Conservation (phyloP, 2,113 vertebrate genomes). For the Panthera leo region DNA sequence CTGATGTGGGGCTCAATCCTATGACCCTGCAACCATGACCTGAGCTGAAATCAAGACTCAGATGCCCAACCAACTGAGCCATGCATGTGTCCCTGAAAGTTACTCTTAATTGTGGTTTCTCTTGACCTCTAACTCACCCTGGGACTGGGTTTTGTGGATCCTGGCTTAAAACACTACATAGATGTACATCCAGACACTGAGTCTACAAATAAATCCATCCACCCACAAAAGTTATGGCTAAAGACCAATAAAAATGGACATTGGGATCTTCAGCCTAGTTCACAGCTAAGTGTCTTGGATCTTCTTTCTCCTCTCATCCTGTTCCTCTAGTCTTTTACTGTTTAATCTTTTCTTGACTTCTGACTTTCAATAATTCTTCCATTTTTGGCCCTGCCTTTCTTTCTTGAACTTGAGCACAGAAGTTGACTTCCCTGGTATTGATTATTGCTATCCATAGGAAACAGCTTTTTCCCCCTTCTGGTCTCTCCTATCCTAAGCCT, state of each 20-base stretch:
- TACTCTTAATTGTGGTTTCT: background rate
- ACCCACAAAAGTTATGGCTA: background rate
- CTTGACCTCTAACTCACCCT: background rate
- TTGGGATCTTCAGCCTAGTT: background rate
- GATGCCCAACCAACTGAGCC: no score
- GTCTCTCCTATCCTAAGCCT: background rate
- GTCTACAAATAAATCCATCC: background rate
- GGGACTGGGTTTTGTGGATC: background rate
- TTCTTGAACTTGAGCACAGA: background rate
- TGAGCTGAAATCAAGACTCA: no score
- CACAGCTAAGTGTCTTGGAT: background rate
- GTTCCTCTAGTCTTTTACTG: background rate
- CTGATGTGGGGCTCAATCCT: no score
- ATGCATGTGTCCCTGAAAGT: background rate
- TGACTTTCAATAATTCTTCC: background rate
- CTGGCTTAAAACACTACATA: background rate
- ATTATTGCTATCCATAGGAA: background rate
- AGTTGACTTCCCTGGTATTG: background rate
- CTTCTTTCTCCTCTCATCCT: background rate
- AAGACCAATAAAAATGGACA: no score
- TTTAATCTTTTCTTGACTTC: background rate
- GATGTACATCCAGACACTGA: background rate
- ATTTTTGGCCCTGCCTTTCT: background rate
- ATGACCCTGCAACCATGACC: no score
- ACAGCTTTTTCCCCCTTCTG: background rate